Evolutionary conservation across 1,140 invertebrate genomes (phyloP).

Genomic region (Lithobius niger): DNA sequence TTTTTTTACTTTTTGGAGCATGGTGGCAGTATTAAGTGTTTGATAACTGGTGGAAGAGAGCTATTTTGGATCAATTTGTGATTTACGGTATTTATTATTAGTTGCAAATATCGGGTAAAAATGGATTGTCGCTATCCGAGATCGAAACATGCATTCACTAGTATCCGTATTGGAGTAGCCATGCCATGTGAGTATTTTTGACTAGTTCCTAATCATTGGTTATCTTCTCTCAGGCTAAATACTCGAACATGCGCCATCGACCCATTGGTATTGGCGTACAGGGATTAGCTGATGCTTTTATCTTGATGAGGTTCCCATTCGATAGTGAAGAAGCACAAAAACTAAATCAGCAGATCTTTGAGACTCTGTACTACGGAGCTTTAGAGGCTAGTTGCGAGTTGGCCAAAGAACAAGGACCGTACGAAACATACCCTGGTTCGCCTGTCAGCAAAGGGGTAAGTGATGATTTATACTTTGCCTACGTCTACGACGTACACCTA

Average conservation of each 20-base stretch:
- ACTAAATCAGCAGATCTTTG: conserved; percentile 93
- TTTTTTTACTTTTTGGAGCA: no score
- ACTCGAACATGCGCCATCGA: conserved; percentile 80
- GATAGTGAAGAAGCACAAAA: conserved; percentile 68
- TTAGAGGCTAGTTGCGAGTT: conserved; percentile 93
- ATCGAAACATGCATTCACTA: no score
- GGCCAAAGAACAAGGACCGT: conserved; percentile 69
- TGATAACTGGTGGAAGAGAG: no score
- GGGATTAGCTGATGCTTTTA: conserved; percentile 92
- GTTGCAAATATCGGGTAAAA: no score
- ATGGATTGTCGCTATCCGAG: no score
- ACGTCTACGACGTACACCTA: no score
- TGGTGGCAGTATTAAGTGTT: no score
- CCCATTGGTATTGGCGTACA: conserved; percentile 95
- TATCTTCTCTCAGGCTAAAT: conserved; percentile 40
- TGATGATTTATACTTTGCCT: background rate
- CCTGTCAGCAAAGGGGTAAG: conserved; percentile 83
- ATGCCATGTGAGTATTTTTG: background rate
- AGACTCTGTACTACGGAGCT: conserved; percentile 96
- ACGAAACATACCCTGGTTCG: conserved; percentile 79
- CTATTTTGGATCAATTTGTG: no score
- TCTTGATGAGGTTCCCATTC: conserved; percentile 87
- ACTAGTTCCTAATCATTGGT: conserved; percentile 1
- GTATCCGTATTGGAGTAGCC: no score
- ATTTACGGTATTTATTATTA: no score